A percentile compares a stretch with the other conserved stretches of the same genome.
Evolutionary conservation across 2,113 vertebrate species (phyloP).

Genomic region (Nesogale talazaci): DNA sequence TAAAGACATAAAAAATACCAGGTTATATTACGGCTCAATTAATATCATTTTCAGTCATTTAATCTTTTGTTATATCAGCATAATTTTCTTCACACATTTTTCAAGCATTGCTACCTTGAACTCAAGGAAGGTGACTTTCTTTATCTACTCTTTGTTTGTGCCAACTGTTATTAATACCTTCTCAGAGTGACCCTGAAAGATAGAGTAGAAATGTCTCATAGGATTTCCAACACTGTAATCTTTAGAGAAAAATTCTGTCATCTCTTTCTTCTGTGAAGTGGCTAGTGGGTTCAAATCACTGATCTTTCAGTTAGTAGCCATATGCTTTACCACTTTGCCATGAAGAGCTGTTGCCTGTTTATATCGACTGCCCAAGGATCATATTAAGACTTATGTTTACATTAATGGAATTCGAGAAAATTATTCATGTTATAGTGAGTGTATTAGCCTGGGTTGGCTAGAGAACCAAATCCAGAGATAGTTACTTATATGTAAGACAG

Average conservation of each 20-base stretch:
- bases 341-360: neutral
- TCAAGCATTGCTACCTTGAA: neutral
- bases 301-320: neutral
- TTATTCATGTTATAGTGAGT: neutral
- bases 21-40: constrained; percentile 4
- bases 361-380: neutral
- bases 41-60: neutral
- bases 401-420: neutral
- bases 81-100: neutral
- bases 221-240: neutral
- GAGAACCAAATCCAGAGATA: too few species aligned
- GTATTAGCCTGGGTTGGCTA: too few species aligned
- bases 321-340: neutral
- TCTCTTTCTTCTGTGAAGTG: neutral
- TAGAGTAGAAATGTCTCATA: neutral
- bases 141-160: neutral
- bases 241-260: neutral
- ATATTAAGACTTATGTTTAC: neutral
- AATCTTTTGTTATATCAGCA: neutral
- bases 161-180: neutral
- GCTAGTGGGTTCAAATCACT: neutral
- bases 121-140: neutral
- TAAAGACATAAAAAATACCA: neutral
- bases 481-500: too few species aligned
- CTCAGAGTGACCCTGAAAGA: neutral